Base-by-base conservation (phyloP, 2,797 vertebrate genomes). In the Gymnodraco acuticeps region DNA sequence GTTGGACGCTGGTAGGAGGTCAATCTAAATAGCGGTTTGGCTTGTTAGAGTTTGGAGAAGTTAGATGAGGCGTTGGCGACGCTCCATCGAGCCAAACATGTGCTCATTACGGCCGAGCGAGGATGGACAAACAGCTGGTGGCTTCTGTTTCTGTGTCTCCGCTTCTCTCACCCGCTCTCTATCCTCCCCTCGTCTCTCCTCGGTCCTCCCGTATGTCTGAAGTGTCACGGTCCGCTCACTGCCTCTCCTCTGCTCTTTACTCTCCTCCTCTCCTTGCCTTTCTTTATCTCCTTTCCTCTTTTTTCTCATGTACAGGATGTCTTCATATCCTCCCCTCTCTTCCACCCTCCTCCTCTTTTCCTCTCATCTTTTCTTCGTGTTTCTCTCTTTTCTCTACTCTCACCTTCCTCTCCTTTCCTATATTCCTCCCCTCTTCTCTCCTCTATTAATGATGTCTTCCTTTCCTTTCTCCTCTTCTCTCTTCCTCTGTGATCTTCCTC, bases 41-140 rank as follows among this genome's bases (percentile, higher is more conserved):
- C 90, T 92, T 92, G 92, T 94, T 92, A 90, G 90, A 92, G 83
- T 92, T 90, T 91, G 88, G 87, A 90, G 91, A 92, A 91, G 92
- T 90, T 91, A 91, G 91, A 91, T 87, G 90, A 92, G 88, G 91
- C 90, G 87, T 90, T 81, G 83, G 90, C 83, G 80, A 86, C 42
- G 86, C 89, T 88, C 89, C 83, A 23, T 69, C 77, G 87, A 88
- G 87, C 90, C 89, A 89, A 90, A 92, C 84, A 87, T 67, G 82
- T 87, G 77, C 92, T 94, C 91, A 92, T 93, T 94, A 94, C 84
- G 45, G 83, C 85, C 62, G 60, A 87, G 83, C 83, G 51, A 73
- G 85, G 85, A 87, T 78, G 88, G 90, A 90, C 91, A 87, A 93
- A 92, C 92, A 92, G 92, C 91, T 93, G 91, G 90, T 92, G 10